These are phyloP conservation scores for Pyrocoelia pectoralis DNA, from an alignment of 2,888 invertebrate genomes.

Conservation along the genomic window DNA sequence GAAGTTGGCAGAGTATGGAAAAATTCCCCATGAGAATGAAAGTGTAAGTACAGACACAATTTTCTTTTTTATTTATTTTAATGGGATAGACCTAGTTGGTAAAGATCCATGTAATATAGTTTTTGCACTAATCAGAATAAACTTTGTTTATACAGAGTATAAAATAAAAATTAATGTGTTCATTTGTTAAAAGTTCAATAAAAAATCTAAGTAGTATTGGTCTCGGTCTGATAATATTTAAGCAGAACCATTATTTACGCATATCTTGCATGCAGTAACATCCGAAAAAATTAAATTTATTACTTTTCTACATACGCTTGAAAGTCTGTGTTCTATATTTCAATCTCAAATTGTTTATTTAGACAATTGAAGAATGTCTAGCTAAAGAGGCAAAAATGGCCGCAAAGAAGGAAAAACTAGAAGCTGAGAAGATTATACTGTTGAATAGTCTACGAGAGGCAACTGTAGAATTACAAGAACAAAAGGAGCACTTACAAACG, in stretches of 20 bases:
- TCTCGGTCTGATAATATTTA: too few relatives aligned
- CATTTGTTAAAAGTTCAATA: too few relatives aligned
- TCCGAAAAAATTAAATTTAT: too few relatives aligned
- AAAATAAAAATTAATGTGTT: too few relatives aligned
- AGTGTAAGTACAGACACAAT: slow-evolving; percentile 66
- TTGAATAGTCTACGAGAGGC: slow-evolving; percentile 72
- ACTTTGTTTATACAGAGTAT: too few relatives aligned
- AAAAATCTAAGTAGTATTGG: too few relatives aligned
- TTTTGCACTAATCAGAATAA: too few relatives aligned
- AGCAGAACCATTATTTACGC: too few relatives aligned
- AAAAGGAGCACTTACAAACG: slow-evolving; percentile 74
- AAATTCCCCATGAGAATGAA: slow-evolving; percentile 76
- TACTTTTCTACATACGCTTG: too few relatives aligned
- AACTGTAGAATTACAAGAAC: slow-evolving; percentile 74
- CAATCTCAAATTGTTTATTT: slow-evolving; percentile 11
- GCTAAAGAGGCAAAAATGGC: slow-evolving; percentile 63
- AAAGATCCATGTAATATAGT: too few relatives aligned
- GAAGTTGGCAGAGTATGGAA: slow-evolving; percentile 72
- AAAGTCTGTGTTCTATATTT: background rate
- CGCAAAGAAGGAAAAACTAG: slow-evolving; percentile 65
- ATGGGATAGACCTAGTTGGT: too few relatives aligned
- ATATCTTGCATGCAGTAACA: too few relatives aligned
- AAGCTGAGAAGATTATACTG: slow-evolving; percentile 66
- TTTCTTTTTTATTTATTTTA: background rate
- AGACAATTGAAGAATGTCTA: slow-evolving; percentile 61